These are phyloP conservation scores for Alcis repandata DNA, from an alignment of 2,888 invertebrate genomes.

Conservation along the genomic window DNA sequence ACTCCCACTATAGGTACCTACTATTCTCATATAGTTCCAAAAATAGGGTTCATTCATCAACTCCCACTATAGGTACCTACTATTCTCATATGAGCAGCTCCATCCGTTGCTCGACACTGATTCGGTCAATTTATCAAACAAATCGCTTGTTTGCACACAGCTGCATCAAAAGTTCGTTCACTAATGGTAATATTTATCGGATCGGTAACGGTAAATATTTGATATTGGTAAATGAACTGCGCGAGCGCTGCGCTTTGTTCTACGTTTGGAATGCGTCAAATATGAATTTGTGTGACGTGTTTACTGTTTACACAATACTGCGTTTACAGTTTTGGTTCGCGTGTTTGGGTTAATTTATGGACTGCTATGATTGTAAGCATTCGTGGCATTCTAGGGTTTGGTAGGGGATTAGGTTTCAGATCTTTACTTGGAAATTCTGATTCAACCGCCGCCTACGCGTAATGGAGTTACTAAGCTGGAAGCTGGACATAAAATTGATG, in stretches of 20 bases:
- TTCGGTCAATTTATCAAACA: slow-evolving; percentile 34
- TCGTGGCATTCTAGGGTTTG: slow-evolving; percentile 16
- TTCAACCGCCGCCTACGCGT: slow-evolving; percentile 3
- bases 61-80: not conserved
- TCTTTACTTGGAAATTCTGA: slow-evolving; percentile 3
- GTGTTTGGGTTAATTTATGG: slow-evolving; percentile 28
- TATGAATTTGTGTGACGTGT: slow-evolving; percentile 62
- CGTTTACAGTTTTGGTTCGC: slow-evolving; percentile 42
- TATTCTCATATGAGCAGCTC: not conserved
- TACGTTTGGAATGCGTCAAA: slow-evolving; percentile 54
- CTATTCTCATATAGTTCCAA: too few species aligned
- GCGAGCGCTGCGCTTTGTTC: slow-evolving; percentile 43
- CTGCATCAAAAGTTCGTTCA: slow-evolving; percentile 26
- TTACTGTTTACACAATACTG: slow-evolving; percentile 61
- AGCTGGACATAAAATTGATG: not conserved
- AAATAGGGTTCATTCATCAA: not conserved
- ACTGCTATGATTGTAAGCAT: slow-evolving; percentile 27
- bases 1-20: not conserved
- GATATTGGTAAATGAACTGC: slow-evolving; percentile 48
- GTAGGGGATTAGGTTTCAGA: slow-evolving; percentile 16
- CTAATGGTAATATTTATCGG: slow-evolving; percentile 30
- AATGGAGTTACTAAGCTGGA: not conserved
- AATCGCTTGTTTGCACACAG: slow-evolving; percentile 38
- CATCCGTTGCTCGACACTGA: slow-evolving; percentile 27
- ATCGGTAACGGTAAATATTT: slow-evolving; percentile 37